Evolutionary conservation across 2,888 invertebrate species (phyloP).

Genomic region (Eugnorisma glareosa): DNA sequence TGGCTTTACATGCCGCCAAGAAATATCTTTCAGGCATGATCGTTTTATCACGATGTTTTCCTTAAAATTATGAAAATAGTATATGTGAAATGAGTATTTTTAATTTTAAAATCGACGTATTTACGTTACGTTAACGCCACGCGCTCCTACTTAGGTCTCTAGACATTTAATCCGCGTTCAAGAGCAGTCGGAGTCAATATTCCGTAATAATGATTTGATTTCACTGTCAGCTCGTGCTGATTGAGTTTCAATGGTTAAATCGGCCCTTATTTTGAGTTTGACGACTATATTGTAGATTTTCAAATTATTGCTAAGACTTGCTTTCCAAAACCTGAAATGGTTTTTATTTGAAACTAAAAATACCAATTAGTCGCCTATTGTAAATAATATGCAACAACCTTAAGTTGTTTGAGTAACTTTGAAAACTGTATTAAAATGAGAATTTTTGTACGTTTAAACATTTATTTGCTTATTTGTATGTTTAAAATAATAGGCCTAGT

Average conservation of each 20-base stretch:
- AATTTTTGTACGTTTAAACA: slow-evolving; percentile 32
- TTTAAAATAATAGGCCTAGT: slow-evolving; percentile 66
- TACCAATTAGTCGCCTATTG: neutral
- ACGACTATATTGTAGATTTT: neutral
- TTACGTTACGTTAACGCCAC: too few species aligned
- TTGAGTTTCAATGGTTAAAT: neutral
- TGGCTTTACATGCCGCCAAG: too few species aligned
- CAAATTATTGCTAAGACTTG: slow-evolving; percentile 18
- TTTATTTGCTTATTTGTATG: slow-evolving; percentile 55
- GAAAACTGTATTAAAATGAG: slow-evolving; percentile 38
- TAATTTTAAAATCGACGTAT: too few species aligned
- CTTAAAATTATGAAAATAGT: too few species aligned
- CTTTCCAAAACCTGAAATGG: neutral
- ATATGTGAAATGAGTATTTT: too few species aligned
- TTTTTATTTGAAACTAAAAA: neutral
- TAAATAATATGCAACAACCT: slow-evolving; percentile 39
- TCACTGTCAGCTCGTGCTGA: neutral
- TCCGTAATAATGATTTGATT: neutral
- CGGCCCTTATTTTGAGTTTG: neutral
- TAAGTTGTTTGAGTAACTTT: slow-evolving; percentile 23
- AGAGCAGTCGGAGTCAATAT: neutral
- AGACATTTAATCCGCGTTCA: neutral
- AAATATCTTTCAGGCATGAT: too few species aligned
- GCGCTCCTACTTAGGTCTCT: too few species aligned
- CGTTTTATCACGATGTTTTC: too few species aligned